Evolutionary conservation across 37 sponge, comb jelly and placozoan genomes (phyloP).

Genomic region (Axinella damicornis): DNA sequence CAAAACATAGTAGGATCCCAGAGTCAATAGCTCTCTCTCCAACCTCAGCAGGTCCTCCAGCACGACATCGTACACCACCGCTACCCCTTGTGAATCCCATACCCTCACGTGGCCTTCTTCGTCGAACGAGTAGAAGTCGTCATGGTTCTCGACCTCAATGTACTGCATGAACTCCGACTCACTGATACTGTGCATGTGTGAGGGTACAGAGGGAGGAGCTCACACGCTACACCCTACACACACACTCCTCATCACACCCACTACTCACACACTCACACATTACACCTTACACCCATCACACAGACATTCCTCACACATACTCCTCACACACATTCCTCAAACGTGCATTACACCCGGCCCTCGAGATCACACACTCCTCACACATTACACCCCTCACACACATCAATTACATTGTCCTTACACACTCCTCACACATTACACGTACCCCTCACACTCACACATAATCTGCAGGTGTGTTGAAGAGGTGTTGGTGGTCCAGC

Average conservation of each 20-base stretch:
- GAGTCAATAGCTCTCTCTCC: conserved; percentile 59
- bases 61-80: conserved; percentile 70
- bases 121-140: conserved; percentile 73
- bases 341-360: too few species aligned
- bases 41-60: conserved; percentile 49
- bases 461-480: conserved; percentile 77
- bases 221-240: neutral
- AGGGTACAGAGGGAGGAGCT: neutral
- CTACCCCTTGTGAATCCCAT: conserved; percentile 57
- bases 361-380: too few species aligned
- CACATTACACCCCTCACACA: too few species aligned
- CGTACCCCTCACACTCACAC: conserved; percentile 21
- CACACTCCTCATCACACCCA: neutral
- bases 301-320: neutral
- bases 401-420: neutral
- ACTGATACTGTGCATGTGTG: conserved; percentile 62
- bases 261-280: neutral
- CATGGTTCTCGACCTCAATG: conserved; percentile 79
- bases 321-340: too few species aligned
- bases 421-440: neutral
- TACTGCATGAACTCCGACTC: conserved; percentile 65
- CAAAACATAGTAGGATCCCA: conserved; percentile 71
- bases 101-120: conserved; percentile 54
- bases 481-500: conserved; percentile 60
- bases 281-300: neutral